Evolutionary conservation across 2,888 invertebrate species (phyloP).

Genomic region (Slavum lentiscoides): DNA sequence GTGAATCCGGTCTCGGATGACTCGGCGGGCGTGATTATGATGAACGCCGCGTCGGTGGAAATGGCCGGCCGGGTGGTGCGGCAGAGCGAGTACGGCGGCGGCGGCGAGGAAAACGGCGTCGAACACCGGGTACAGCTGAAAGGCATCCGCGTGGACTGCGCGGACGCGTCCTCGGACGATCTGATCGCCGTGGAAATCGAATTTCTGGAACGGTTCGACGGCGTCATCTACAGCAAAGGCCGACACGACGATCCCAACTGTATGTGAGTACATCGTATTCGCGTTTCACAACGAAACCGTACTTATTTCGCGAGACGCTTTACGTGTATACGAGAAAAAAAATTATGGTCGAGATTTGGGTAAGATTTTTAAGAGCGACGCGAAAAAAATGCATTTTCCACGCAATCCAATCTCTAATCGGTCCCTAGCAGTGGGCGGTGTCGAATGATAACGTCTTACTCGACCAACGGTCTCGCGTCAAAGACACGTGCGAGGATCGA

Average conservation of each 20-base stretch:
- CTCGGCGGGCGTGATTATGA: slow-evolving; percentile 26
- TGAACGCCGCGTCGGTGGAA: slow-evolving; percentile 43
- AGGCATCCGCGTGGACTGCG: slow-evolving; percentile 69
- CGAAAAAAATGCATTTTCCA: no score
- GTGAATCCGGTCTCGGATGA: not conserved
- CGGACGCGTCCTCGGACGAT: slow-evolving; percentile 63
- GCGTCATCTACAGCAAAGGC: slow-evolving; percentile 74
- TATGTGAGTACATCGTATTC: slow-evolving; percentile 63
- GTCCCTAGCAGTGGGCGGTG: no score
- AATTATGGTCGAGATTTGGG: no score
- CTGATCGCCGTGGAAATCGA: slow-evolving; percentile 64
- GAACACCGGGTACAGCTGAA: slow-evolving; percentile 63
- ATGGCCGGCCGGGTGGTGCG: slow-evolving; percentile 53
- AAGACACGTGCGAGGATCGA: no score
- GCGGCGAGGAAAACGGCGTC: slow-evolving; percentile 55
- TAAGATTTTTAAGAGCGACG: no score
- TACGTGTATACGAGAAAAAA: no score
- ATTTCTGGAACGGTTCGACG: slow-evolving; percentile 69
- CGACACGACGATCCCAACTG: slow-evolving; percentile 69
- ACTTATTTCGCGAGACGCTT: no score
- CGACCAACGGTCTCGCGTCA: no score
- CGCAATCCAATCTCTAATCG: no score
- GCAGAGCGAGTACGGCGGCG: slow-evolving; percentile 54
- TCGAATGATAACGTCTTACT: no score
- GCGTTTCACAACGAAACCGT: no score